A percentile compares a stretch with the other conserved stretches of the same genome.
Conservation (phyloP, 2,888 invertebrate genomes). For the Ctena decussata region DNA sequence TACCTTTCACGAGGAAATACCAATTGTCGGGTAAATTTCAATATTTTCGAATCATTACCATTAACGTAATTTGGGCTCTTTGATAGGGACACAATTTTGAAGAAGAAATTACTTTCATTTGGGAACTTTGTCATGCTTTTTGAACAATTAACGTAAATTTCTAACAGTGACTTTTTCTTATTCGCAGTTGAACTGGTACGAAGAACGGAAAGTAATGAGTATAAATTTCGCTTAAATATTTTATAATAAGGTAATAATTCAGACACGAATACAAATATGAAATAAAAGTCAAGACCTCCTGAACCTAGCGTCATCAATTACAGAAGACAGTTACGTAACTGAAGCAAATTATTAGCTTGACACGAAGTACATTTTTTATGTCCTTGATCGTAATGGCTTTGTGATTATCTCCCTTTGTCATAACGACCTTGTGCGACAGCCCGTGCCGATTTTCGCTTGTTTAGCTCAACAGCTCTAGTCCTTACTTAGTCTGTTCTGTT, state of each 20-base stretch:
- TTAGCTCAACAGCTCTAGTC: too few species aligned
- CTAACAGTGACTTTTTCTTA: background rate
- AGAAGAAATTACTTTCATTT: slow-evolving; percentile 16
- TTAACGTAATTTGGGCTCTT: slow-evolving; percentile 46
- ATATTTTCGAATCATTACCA: slow-evolving; percentile 18
- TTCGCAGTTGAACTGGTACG: background rate
- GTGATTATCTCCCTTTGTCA: too few species aligned
- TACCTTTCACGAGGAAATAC: slow-evolving; percentile 8
- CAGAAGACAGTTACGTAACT: background rate
- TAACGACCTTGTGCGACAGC: too few species aligned
- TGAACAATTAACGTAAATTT: background rate
- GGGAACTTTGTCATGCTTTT: slow-evolving; percentile 19
- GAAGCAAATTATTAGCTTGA: background rate
- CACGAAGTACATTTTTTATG: background rate
- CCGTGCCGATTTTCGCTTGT: too few species aligned
- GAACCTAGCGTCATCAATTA: background rate
- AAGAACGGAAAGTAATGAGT: background rate
- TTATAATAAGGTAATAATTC: slow-evolving; percentile 4
- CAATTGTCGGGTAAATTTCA: slow-evolving; percentile 15
- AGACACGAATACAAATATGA: background rate
- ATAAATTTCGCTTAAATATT: background rate
- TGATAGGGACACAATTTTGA: background rate
- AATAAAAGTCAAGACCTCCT: background rate
- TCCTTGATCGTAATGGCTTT: too few species aligned
- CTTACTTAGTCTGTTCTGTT: too few species aligned